Conservation (phyloP, 1,140 invertebrate species). For the Scylla paramamosain region DNA sequence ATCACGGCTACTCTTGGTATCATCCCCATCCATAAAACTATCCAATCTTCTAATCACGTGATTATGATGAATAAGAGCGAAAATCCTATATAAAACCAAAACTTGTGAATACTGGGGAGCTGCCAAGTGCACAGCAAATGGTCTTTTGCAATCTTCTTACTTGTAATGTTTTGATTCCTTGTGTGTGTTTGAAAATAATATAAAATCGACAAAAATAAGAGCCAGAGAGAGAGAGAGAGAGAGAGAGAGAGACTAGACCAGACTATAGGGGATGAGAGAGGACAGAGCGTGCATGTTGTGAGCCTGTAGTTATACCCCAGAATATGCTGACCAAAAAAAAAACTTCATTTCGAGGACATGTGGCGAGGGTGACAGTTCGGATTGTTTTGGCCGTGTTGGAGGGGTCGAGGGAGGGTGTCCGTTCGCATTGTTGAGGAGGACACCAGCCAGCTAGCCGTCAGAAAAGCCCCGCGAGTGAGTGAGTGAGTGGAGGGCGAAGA, state of each 20-base stretch:
- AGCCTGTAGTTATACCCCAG: slow-evolving; percentile 3
- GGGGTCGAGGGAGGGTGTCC: neutral
- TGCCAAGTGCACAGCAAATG: no score
- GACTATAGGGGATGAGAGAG: neutral
- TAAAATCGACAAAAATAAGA: no score
- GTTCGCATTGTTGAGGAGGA: slow-evolving; percentile 10
- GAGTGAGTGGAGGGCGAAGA: no score
- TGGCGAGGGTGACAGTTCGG: slow-evolving; percentile 48
- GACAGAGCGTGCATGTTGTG: neutral
- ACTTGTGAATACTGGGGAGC: no score
- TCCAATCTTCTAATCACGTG: no score
- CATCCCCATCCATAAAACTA: no score
- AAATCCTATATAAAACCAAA: no score
- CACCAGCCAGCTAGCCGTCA: neutral
- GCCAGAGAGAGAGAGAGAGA: slow-evolving; percentile 35
- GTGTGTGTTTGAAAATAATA: no score
- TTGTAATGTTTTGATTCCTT: no score
- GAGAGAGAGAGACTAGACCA: slow-evolving; percentile 28
- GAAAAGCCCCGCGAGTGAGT: neutral
- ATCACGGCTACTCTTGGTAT: no score
- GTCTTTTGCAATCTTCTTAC: no score
- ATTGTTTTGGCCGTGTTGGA: slow-evolving; percentile 45
- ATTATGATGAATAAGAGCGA: no score
- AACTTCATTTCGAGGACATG: slow-evolving; percentile 56
- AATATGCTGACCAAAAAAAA: slow-evolving; percentile 40